A percentile compares a stretch with the other conserved stretches of the same genome.
phyloP scores from a whole-genome alignment of 2,113 vertebrate species.

The Thamnaconus septentrionalis region DNA sequence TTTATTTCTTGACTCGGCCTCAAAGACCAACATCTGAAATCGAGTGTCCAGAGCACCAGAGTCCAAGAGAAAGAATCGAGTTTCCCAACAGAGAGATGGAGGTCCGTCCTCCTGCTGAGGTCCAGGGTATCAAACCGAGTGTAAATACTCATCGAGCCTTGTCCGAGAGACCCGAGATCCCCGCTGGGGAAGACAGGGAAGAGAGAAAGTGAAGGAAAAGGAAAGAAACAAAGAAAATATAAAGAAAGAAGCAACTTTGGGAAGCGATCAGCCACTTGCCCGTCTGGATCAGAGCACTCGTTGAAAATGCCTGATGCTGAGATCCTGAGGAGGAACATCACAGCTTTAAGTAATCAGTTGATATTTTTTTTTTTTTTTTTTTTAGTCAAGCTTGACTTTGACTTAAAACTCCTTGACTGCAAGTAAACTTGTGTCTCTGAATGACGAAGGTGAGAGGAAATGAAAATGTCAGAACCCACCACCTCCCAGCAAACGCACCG shows the following conservation, averaged over 20 bases:
- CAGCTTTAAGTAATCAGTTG: too few species aligned
- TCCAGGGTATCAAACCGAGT: conserved; percentile 27
- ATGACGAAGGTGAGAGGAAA: too few species aligned
- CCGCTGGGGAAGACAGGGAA: conserved; percentile 6
- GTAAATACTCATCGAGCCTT: conserved; percentile 47
- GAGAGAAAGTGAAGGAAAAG: background rate
- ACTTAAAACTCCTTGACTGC: too few species aligned
- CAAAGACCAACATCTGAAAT: conserved; percentile 20
- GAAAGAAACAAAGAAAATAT: background rate
- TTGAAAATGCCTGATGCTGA: too few species aligned
- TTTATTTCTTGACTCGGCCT: conserved; percentile 39
- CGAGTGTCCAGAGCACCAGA: background rate
- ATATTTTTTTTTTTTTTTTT: too few species aligned
- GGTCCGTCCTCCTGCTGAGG: conserved; percentile 2
- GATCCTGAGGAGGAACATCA: too few species aligned
- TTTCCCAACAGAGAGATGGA: conserved; percentile 30
- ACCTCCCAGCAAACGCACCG: too few species aligned
- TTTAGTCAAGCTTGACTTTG: too few species aligned
- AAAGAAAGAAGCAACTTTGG: conserved; percentile 19
- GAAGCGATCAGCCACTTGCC: conserved; percentile 55
- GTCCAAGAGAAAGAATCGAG: conserved; percentile 18
- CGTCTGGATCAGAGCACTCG: conserved; percentile 2
- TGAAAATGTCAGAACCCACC: too few species aligned
- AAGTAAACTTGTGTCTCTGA: too few species aligned
- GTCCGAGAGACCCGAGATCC: background rate